These are phyloP conservation scores for Aplodontia rufa DNA, from an alignment of 2,113 vertebrate species.

Conservation along the genomic window DNA sequence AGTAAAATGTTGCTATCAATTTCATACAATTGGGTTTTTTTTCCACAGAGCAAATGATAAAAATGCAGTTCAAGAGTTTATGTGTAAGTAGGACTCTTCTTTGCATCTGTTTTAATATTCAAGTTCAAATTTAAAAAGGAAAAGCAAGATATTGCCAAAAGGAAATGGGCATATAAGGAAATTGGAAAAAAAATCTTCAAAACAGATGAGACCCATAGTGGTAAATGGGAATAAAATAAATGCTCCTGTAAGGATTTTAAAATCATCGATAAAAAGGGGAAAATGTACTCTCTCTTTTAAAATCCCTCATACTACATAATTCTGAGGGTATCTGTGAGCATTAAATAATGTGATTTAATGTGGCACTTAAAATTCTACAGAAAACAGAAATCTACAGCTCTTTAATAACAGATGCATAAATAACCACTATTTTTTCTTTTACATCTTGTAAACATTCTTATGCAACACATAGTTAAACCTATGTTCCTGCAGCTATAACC, in stretches of 20 bases:
- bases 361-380: conserved; percentile 71
- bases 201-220: conserved; percentile 60
- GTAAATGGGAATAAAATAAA: conserved; percentile 71
- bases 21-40: conserved; percentile 79
- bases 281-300: conserved; percentile 68
- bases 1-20: conserved; percentile 82
- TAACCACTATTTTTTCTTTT: conserved; percentile 45
- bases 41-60: conserved; percentile 80
- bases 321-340: conserved; percentile 59
- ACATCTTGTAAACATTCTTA: conserved; percentile 37
- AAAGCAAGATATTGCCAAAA: conserved; percentile 69
- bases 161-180: conserved; percentile 70
- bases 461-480: conserved; percentile 15
- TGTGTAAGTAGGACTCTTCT: conserved; percentile 75
- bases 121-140: conserved; percentile 69
- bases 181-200: conserved; percentile 56
- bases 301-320: conserved; percentile 57
- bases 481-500: conserved; percentile 40
- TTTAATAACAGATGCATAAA: conserved; percentile 63
- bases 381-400: conserved; percentile 67
- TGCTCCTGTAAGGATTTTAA: conserved; percentile 65
- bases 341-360: conserved; percentile 74
- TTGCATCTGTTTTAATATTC: conserved; percentile 80
- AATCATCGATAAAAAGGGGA: conserved; percentile 63
- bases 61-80: conserved; percentile 83